Base-by-base conservation (phyloP, 1,140 invertebrate species). In the Panulirus ornatus region DNA sequence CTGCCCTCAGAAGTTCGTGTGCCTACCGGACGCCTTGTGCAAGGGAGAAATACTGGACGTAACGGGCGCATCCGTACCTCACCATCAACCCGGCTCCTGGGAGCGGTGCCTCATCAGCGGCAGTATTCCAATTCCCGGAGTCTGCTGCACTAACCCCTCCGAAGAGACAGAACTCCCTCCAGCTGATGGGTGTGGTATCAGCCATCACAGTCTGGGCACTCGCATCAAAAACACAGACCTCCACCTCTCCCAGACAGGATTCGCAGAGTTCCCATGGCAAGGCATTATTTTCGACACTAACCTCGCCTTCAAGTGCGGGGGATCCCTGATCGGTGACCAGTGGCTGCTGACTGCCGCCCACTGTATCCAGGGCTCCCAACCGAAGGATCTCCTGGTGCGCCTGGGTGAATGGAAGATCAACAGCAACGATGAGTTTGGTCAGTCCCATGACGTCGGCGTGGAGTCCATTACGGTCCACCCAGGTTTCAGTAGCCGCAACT, bases 251-350 rank as follows among this genome's bases (percentile, higher is more conserved):
- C 82, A 91, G 88, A 58, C 79, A 84, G 8, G 92, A 92, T 83
- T 87, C 92, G 95, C 97, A 91, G 97, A 98, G 94, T 98, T 98
- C 93, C 97, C 97, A 9, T 98, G 97, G 97, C 97, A 98, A 95
- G 97, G 96, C 0, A 97, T 97, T 70, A 97, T 98, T 86, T 94
- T 98, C 92, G 98, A 98, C 93, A 98, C 96, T 93, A 97, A 98
- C 93, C 97, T 97, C 88, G 96, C 98, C 22, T 98, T 98, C 92
- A 97, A 97, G 9, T 95, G 95, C 84, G 95, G 95, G 22, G 95
- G 93, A n/a, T 95, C 95, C 0, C 93, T 95, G 88, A 94, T 95
- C 70, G 94, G 93, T 58, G 93, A 93, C 1, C 92, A 92, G 30
- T 93, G 94, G 16, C 93, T 95, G 1, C 92, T 95, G 1, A 95